phyloP scores from a whole-genome alignment of 2,797 vertebrate species.

The Falco peregrinus region DNA sequence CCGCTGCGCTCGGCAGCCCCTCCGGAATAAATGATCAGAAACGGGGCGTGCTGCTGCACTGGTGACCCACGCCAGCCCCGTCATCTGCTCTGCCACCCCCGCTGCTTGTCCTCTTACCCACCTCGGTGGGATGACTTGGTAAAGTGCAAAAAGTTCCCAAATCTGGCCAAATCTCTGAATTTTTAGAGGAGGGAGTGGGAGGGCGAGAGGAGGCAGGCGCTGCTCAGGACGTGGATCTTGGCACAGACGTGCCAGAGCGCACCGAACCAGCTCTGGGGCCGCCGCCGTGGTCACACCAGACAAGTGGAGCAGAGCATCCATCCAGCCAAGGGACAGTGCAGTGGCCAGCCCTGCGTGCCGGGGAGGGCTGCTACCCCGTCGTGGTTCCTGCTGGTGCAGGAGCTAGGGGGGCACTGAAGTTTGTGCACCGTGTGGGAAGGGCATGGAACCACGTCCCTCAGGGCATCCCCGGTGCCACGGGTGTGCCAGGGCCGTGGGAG shows the following conservation, averaged over 20 bases:
- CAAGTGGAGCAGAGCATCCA: background rate
- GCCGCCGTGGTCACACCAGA: fast-evolving
- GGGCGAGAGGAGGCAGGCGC: background rate
- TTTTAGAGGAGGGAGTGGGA: background rate
- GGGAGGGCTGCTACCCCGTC: background rate
- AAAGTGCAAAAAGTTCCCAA: background rate
- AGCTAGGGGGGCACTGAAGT: fast-evolving
- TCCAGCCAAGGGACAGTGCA: fast-evolving
- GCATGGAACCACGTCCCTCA: background rate
- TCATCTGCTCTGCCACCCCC: fast-evolving
- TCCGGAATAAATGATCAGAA: too few species aligned
- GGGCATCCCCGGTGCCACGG: fast-evolving
- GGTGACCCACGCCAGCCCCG: background rate
- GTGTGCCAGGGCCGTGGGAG: background rate
- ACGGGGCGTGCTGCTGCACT: fast-evolving
- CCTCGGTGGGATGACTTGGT: background rate
- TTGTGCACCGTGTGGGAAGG: fast-evolving
- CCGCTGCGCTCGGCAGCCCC: fast-evolving
- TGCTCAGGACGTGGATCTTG: fast-evolving
- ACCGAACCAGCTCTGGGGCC: fast-evolving
- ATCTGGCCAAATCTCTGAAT: background rate
- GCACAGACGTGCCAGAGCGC: fast-evolving
- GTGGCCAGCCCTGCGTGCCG: fast-evolving
- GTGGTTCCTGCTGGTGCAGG: background rate
- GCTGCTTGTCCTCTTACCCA: background rate